A percentile compares a stretch with the other conserved stretches of the same genome.
These are phyloP conservation scores for Pycnomerus fuliginosus DNA, from an alignment of 2,888 invertebrate genomes.

Conservation along the genomic window DNA sequence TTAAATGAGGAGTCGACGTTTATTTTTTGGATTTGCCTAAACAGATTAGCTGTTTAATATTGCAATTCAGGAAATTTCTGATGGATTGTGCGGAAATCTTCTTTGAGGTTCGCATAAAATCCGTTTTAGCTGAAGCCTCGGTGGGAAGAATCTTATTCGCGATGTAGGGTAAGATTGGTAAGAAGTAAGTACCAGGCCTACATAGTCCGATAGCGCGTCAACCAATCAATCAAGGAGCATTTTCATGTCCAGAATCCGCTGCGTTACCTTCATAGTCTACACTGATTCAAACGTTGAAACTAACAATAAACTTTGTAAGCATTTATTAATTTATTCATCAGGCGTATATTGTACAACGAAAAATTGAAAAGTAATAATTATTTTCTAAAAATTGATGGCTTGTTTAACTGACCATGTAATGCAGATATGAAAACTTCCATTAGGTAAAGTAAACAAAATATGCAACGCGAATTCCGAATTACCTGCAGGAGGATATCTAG, in stretches of 20 bases:
- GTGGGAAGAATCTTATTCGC: too few relatives aligned
- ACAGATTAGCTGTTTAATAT: constrained; percentile 33
- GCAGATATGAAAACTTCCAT: constrained; percentile 21
- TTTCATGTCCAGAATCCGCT: constrained; percentile 45
- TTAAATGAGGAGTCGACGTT: constrained; percentile 25
- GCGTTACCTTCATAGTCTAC: too few relatives aligned
- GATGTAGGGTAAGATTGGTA: too few relatives aligned
- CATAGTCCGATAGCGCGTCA: constrained; percentile 48
- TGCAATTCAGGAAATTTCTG: constrained; percentile 15
- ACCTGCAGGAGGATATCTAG: constrained; percentile 40
- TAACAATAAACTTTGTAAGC: too few relatives aligned
- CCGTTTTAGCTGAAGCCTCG: too few relatives aligned
- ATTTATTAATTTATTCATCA: too few relatives aligned
- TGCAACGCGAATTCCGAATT: constrained; percentile 34
- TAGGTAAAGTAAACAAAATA: constrained; percentile 39
- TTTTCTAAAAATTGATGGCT: not conserved
- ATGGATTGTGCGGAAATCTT: too few relatives aligned
- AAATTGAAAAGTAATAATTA: too few relatives aligned
- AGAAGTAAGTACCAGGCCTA: too few relatives aligned
- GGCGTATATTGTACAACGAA: too few relatives aligned
- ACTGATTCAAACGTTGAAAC: too few relatives aligned
- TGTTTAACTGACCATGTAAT: constrained; percentile 13
- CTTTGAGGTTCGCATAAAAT: too few relatives aligned
- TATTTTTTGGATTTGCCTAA: constrained; percentile 33
- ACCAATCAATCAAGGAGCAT: constrained; percentile 50